Percentiles rank a stretch among this genome's conserved stretches.
phyloP scores from a whole-genome alignment of 2,888 invertebrate species.

The Nomada goodeniana region DNA sequence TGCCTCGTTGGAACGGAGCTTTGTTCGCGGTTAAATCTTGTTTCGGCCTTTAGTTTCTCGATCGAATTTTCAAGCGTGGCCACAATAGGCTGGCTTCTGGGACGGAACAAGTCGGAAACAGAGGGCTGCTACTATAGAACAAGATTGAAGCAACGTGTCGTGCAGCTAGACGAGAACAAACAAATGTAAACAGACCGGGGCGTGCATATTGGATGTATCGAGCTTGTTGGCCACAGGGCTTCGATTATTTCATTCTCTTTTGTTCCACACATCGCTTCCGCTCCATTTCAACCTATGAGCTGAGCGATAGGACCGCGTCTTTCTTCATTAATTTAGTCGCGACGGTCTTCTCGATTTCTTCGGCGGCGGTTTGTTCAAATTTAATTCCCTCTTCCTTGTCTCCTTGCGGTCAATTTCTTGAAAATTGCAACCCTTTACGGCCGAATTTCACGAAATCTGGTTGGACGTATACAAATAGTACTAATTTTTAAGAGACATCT shows the following conservation, averaged over 20 bases:
- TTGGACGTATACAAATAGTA: no score
- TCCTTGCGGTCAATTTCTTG: no score
- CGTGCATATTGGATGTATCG: conserved; percentile 66
- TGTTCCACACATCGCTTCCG: conserved; percentile 53
- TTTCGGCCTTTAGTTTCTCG: conserved; percentile 22
- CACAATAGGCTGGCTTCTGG: conserved; percentile 15
- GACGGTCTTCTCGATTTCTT: neutral
- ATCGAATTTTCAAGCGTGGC: conserved; percentile 26
- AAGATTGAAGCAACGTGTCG: conserved; percentile 50
- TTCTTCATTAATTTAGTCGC: conserved; percentile 40
- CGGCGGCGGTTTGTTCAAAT: neutral
- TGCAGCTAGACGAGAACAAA: conserved; percentile 56
- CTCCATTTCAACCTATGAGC: conserved; percentile 41
- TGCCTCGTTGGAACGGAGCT: neutral
- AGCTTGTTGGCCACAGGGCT: conserved; percentile 53
- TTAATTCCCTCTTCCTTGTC: neutral
- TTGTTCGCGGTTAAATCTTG: conserved; percentile 2
- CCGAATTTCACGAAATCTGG: no score
- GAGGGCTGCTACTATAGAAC: conserved; percentile 36
- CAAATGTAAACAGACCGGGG: conserved; percentile 64
- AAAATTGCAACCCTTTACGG: no score
- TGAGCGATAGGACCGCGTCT: conserved; percentile 2
- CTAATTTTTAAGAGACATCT: no score
- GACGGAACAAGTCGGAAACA: conserved; percentile 46
- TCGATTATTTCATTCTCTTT: conserved; percentile 60